Evolutionary conservation across 2,888 invertebrate genomes (phyloP), one percentile per base, ranked within the genome.

Genomic region (Nipponacmea schrenckii): DNA sequence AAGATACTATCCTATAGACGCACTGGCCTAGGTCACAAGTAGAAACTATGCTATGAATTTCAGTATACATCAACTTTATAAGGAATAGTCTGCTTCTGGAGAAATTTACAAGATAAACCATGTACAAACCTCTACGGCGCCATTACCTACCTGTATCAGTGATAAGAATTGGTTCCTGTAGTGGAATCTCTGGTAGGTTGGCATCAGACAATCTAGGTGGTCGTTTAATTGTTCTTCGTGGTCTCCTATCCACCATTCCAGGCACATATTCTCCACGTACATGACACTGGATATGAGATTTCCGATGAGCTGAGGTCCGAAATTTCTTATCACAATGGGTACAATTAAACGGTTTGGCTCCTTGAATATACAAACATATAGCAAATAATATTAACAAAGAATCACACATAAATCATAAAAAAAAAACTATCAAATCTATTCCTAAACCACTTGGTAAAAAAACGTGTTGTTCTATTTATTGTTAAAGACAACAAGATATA

Each of bases 151-250:
- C 88, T 83, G 88, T 80, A 83, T 91, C 91, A 20, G 91, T 91
- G 63, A 91, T 90, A 12, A 91, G 84, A n/a, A 91, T 90, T 2
- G 91, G 91, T 75, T 91, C 91, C 77, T 91, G 90, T 50, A 91
- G 83, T 1, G 90, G 87, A 64, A 91, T 89, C 76, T 90, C 89
- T 1, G 90, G 88, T 17, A 90, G 76, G 39, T 79, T 71, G 39
- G 83, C 67, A 67, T 84, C 85, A 27, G 56, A 56, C 20, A 77
- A 72, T 50, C 76, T 82, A 15, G 70, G 45, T 27, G 74, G 68
- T 27, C 78, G 74, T 39, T 77, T 78, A 50, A 78, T 70, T 12
- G 73, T 63, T 50, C 80, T 70, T 64, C 80, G 79, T 44, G 75
- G 76, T 15, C 78, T 71, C n/a, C 67, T 46, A 20, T 71, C 73